phyloP scores from a whole-genome alignment of 2,797 vertebrate species.

The Darevskia nairensis region DNA sequence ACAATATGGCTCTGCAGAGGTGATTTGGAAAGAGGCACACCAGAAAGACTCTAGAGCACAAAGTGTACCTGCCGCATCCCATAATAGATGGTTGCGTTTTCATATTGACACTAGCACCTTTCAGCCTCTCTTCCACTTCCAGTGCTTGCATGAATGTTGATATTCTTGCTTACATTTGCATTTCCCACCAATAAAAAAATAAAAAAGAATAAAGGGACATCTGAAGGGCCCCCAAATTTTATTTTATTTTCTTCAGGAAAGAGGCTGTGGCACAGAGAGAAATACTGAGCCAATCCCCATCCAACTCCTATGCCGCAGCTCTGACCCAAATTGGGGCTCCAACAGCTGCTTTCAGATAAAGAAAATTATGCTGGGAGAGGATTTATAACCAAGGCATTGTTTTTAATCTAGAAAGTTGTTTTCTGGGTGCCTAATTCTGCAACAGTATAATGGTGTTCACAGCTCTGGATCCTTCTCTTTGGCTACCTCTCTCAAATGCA shows the following conservation, averaged over 20 bases:
- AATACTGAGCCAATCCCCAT: not conserved
- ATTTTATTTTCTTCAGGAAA: no score
- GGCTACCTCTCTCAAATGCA: not conserved
- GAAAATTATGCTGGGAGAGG: not conserved
- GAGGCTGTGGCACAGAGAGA: not conserved
- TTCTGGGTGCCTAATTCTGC: not conserved
- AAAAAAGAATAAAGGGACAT: no score
- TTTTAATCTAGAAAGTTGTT: not conserved
- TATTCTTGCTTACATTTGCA: no score
- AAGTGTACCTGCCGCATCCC: no score
- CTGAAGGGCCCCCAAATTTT: no score
- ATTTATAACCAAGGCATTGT: not conserved
- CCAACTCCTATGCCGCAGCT: not conserved
- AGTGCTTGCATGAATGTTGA: no score
- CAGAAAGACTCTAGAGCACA: no score
- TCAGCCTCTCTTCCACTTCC: no score
- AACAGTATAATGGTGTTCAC: not conserved
- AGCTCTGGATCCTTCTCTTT: not conserved
- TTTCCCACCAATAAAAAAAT: no score
- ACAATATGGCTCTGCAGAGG: not conserved
- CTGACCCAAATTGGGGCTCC: not conserved
- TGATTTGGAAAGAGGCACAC: not conserved
- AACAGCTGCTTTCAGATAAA: not conserved
- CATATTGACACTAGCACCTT: no score
- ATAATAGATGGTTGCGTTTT: no score